Percentiles rank a stretch among this genome's conserved stretches.
Conservation (phyloP, 2,888 invertebrate species). For the Cerastoderma edule region DNA sequence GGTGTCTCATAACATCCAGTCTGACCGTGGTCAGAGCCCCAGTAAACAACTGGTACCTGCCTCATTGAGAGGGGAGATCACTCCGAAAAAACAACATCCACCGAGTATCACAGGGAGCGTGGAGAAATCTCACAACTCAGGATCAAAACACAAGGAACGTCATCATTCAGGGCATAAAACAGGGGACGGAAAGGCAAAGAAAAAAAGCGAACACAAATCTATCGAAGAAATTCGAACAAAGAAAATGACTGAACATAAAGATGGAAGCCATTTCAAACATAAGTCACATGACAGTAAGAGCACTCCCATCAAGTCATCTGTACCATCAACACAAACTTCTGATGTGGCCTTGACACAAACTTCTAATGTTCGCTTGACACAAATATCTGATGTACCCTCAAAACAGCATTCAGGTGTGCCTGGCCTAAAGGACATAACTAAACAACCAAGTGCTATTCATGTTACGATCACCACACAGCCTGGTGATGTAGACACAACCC, state of each 20-base stretch:
- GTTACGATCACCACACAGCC: no score
- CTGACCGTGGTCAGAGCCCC: background rate
- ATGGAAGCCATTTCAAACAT: background rate
- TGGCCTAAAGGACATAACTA: no score
- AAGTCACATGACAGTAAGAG: constrained; percentile 1
- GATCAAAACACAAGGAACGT: constrained; percentile 8
- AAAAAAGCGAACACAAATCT: background rate
- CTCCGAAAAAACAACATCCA: constrained; percentile 12
- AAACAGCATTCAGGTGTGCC: no score
- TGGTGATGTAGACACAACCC: no score
- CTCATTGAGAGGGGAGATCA: constrained; percentile 14
- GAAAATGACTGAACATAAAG: background rate
- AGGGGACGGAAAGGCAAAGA: background rate
- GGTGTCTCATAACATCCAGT: no score
- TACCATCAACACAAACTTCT: background rate
- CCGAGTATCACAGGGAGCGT: no score
- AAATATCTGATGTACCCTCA: no score
- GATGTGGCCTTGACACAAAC: no score
- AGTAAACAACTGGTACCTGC: background rate
- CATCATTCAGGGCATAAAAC: constrained; percentile 5
- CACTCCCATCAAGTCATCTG: background rate
- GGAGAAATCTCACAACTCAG: background rate
- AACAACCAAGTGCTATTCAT: no score
- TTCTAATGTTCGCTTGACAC: no score
- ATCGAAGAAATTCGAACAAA: background rate